Evolutionary conservation across 1,140 invertebrate species (phyloP), one percentile per base, ranked within the genome.

Genomic region (Drosophila auraria): DNA sequence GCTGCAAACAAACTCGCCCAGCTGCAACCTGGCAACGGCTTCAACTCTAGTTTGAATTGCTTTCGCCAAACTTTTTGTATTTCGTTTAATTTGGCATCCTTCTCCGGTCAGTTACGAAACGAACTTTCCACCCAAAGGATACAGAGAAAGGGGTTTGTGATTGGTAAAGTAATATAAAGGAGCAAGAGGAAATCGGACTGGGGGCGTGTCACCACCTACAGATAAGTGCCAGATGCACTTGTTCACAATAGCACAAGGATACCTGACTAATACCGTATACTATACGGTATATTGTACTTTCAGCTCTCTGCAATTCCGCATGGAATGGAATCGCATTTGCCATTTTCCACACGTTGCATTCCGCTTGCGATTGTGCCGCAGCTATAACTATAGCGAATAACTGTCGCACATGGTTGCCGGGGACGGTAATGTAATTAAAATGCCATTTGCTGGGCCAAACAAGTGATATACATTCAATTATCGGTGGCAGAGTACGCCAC

Each of bases 391-490:
- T 15, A 53, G 27, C 47, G 20, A 56, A 77, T 49, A 66, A 51
- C 17, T 61, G 54, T 70, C 74, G 58, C 66, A 61, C 36, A 40
- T 78, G 64, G 64, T n/a, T 51, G 44, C 69, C 20, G 38, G n/a
- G 47, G 14, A 25, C 38, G 51, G 44, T 70, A 86, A 86, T 86
- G 45, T 63, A 82, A 86, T 86, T 86, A 66, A 70, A 86, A 75
- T 78, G 53, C 53, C 65, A 75, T 75, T 70, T 71, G 45, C 61
- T 60, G 64, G 44, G 27, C 64, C 77, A 80, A 80, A 78, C 60
- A 73, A 61, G 42, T 61, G 61, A 54, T 64, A 78, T 58, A 61
- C 63, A 80, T 77, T 80, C 66, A 84, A 78, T 83, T 84, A 77
- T 77, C 66, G 42, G 47, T 36, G 33, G 40, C 38, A 40, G 30